Percentiles rank a stretch among this genome's conserved stretches.
phyloP scores from a whole-genome alignment of 1,140 invertebrate genomes.

The Achatina immaculata region DNA sequence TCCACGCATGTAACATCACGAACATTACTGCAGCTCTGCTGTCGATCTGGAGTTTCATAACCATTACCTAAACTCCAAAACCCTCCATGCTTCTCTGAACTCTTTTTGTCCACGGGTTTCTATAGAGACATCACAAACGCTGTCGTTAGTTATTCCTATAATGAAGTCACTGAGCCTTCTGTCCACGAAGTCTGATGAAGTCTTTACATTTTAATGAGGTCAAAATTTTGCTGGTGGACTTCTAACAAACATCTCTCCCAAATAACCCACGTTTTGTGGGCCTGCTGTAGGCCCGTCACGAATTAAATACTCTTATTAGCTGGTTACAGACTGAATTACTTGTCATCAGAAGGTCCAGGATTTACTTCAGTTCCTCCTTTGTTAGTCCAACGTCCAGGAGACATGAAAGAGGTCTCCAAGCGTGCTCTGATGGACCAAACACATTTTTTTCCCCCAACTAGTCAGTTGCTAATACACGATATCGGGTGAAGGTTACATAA shows the following conservation, averaged over 20 bases:
- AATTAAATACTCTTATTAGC: neutral
- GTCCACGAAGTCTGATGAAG: neutral
- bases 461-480: neutral
- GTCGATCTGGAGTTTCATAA: neutral
- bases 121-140: neutral
- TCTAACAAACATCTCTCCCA: neutral
- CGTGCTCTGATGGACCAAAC: neutral
- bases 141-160: neutral
- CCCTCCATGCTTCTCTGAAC: neutral
- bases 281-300: neutral
- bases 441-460: too few species aligned
- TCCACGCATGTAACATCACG: too few species aligned
- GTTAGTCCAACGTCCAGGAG: neutral
- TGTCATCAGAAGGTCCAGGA: neutral
- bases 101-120: neutral
- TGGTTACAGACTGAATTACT: neutral
- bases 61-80: neutral
- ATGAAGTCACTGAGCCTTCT: neutral
- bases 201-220: neutral
- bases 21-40: neutral
- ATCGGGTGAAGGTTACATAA: neutral
- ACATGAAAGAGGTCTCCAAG: neutral
- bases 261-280: neutral
- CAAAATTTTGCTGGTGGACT: conserved; percentile 3
- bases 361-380: neutral